Base-by-base conservation (phyloP, 2,888 invertebrate species). In the Autographa gamma region DNA sequence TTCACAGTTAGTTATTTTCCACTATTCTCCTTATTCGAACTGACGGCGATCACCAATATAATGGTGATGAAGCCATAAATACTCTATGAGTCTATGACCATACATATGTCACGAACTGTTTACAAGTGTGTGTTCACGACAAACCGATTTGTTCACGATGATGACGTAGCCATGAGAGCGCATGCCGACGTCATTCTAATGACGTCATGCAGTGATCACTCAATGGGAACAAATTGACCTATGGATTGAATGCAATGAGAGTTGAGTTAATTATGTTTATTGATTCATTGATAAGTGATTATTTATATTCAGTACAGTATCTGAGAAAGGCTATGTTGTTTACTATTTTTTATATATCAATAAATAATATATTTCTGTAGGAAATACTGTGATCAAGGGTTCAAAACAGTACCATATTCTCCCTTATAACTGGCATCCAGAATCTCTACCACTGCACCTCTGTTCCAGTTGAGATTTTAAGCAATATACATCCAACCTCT, bases 11-110 rank as follows among this genome's bases (percentile, higher is more conserved):
- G 48, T 48, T 16, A 8, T 7, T 48, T 48, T 48, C 48, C n/a
- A 48, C 48, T n/a, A 48, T 48, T 48, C n/a, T n/a, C 43, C n/a
- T 48, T 48, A 48, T 14, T 48, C 14, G n/a, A n/a, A 16, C n/a
- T 48, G 16, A 48, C 48, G n/a, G n/a, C 14, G n/a, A 48, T 48
- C 48, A n/a, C 48, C n/a, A 43, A 43, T 43, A 14, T 43, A 34
- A 2, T 48, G n/a, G 48, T 48, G 48, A 48, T 48, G n/a, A 48
- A 48, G 48, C 48, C 48, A 48, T 48, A n/a, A 43, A 43, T 43
- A 48, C 48, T n/a, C 48, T n/a, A 48, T 48, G 48, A 48, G n/a
- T n/a, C 48, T n/a, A 48, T 48, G 48, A 48, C 48, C 48, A 48
- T 48, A 48, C 6, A 48, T 48, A 48, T n/a, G 48, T 48, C 48